These are phyloP conservation scores for Tapirus terrestris DNA, from an alignment of 2,113 vertebrate genomes.

Conservation along the genomic window DNA sequence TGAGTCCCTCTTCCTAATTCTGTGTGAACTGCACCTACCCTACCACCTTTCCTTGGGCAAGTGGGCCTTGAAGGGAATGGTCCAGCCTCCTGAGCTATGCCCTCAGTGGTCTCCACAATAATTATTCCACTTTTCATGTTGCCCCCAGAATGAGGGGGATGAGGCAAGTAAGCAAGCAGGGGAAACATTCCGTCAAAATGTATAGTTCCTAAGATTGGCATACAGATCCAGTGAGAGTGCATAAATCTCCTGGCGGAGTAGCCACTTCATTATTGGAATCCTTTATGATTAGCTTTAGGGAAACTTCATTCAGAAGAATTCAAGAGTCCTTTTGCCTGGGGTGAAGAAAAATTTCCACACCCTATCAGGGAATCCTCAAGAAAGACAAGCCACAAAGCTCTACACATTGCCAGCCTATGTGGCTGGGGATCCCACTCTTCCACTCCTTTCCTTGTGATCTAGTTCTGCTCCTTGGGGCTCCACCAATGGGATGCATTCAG, in stretches of 20 bases:
- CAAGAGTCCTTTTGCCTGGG: background rate
- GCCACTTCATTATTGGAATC: no score
- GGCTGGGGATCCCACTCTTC: fast-evolving
- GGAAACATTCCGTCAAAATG: background rate
- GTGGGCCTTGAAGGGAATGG: background rate
- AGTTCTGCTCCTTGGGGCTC: background rate
- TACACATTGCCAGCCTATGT: fast-evolving
- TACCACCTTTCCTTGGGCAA: background rate
- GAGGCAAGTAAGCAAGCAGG: background rate
- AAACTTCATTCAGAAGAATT: background rate
- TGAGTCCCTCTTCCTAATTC: background rate
- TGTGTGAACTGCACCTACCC: background rate
- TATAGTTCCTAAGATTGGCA: background rate
- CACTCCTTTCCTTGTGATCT: fast-evolving
- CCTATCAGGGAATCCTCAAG: background rate
- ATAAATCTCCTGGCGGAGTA: background rate
- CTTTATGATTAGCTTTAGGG: background rate
- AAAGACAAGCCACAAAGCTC: background rate
- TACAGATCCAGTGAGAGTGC: background rate
- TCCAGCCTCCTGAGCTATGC: no score
- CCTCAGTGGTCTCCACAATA: background rate
- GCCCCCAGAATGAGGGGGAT: background rate
- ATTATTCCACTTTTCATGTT: background rate
- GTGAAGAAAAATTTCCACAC: background rate
- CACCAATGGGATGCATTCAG: background rate